A percentile compares a stretch with the other conserved stretches of the same genome.
phyloP scores from a whole-genome alignment of 2,113 vertebrate species.

The Okapia johnstoni region DNA sequence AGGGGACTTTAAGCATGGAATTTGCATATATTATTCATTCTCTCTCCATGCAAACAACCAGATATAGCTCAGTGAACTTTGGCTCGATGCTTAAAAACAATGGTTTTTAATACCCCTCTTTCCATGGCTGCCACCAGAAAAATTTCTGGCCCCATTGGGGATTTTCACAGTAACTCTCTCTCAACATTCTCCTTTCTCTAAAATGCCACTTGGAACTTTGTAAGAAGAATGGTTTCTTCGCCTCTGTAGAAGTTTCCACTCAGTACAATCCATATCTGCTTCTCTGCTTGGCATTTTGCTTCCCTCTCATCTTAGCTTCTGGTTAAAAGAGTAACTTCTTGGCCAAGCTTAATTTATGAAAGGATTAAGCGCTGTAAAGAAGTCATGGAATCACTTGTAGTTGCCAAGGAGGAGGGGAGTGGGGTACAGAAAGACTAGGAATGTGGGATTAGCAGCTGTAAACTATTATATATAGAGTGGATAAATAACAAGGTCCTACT shows the following conservation, averaged over 20 bases:
- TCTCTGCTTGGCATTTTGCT: not conserved
- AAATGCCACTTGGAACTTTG: conserved; percentile 37
- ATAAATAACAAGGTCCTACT: not conserved
- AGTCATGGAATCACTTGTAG: not conserved
- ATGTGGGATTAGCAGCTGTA: not conserved
- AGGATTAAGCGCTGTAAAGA: not conserved
- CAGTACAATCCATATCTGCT: not conserved
- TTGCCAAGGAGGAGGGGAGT: not conserved
- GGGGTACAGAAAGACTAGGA: not conserved
- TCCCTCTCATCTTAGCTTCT: not conserved
- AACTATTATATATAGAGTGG: not conserved
- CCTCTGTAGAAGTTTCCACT: conserved; percentile 6
- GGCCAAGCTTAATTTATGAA: conserved; percentile 23
- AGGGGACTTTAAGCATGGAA: conserved; percentile 12
- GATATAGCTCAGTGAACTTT: conserved; percentile 30
- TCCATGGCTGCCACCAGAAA: not conserved
- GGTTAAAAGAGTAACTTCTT: conserved; percentile 4
- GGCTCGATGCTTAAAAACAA: conserved; percentile 1
- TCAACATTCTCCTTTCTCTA: not conserved
- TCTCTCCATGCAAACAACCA: conserved; percentile 38
- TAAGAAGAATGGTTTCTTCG: conserved; percentile 1
- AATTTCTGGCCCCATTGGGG: not conserved
- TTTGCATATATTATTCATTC: conserved; percentile 56
- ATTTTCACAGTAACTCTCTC: conserved; percentile 31
- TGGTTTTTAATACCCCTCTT: not conserved